phyloP scores from a whole-genome alignment of 2,888 invertebrate species.

The Hirtodrosophila alboralis region DNA sequence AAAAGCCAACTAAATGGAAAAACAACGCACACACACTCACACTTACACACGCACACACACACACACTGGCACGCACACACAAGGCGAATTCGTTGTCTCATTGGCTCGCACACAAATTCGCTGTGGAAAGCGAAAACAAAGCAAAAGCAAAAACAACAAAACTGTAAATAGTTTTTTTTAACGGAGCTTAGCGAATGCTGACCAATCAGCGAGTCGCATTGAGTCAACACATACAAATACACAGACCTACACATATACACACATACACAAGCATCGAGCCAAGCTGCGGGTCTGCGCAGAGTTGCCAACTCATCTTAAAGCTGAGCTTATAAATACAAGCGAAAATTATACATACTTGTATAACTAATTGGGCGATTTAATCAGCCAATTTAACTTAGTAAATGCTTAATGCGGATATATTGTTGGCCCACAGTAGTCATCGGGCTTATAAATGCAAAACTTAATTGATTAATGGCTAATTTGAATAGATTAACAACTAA shows the following conservation, averaged over 20 bases:
- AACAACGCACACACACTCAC: slow-evolving; percentile 20
- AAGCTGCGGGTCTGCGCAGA: slow-evolving; percentile 44
- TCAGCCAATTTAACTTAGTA: slow-evolving; percentile 19
- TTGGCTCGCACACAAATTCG: slow-evolving; percentile 45
- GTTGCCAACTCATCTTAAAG: slow-evolving; percentile 58
- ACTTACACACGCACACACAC: slow-evolving; percentile 6
- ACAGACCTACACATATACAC: slow-evolving; percentile 5
- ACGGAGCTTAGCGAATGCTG: slow-evolving; percentile 57
- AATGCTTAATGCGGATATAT: slow-evolving; percentile 14
- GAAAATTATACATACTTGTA: slow-evolving; percentile 15
- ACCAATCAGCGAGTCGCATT: slow-evolving; percentile 60
- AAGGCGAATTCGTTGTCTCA: slow-evolving; percentile 36
- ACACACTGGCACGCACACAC: slow-evolving; percentile 5
- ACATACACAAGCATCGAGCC: slow-evolving; percentile 9
- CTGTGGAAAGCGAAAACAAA: slow-evolving; percentile 52
- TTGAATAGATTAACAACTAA: slow-evolving; percentile 70
- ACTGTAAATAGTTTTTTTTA: slow-evolving; percentile 67
- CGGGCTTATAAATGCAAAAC: slow-evolving; percentile 18
- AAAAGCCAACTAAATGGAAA: slow-evolving; percentile 25
- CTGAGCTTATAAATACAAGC: slow-evolving; percentile 12
- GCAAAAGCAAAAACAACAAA: slow-evolving; percentile 39
- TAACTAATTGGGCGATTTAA: slow-evolving; percentile 39
- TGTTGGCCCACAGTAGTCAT: slow-evolving; percentile 35
- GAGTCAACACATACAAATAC: slow-evolving; percentile 19
- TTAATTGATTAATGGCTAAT: slow-evolving; percentile 72